phyloP scores from a whole-genome alignment of 2,113 vertebrate genomes.

The Numenius arquata region DNA sequence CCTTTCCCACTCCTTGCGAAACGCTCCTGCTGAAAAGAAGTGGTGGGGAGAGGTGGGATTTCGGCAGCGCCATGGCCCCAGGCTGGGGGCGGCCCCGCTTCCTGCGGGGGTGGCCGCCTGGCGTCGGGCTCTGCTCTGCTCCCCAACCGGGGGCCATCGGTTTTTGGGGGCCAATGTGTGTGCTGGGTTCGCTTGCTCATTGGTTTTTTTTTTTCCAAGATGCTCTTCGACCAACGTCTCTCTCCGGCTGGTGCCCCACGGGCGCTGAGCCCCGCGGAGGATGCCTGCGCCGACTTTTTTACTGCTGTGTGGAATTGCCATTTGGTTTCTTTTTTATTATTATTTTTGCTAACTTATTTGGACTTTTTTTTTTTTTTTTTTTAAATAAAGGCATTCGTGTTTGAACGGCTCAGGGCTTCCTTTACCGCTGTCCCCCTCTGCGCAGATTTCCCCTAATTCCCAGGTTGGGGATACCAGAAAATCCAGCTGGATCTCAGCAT shows the following conservation, averaged over 20 bases:
- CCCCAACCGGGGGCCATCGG: not conserved
- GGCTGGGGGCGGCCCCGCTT: not conserved
- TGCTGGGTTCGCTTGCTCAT: constrained; percentile 40
- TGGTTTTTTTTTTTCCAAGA: constrained; percentile 68
- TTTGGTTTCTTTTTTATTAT: constrained; percentile 80
- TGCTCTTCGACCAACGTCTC: constrained; percentile 91
- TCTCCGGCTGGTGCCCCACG: constrained; percentile 68
- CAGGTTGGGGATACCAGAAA: not conserved
- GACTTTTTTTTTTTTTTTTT: constrained; percentile 80
- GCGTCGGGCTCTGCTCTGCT: constrained; percentile 26
- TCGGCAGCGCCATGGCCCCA: not conserved
- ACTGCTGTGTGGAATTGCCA: constrained; percentile 85
- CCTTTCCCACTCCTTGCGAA: not conserved
- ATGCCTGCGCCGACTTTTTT: constrained; percentile 46
- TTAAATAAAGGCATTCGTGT: constrained; percentile 91
- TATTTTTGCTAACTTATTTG: constrained; percentile 95
- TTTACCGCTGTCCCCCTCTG: not conserved
- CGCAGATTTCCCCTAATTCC: not conserved
- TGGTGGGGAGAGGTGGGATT: not conserved
- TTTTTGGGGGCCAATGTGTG: constrained; percentile 70
- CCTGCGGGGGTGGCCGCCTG: accelerated
- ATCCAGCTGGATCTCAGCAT: not conserved
- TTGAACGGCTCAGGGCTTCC: constrained; percentile 61
- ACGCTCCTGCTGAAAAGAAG: not conserved
- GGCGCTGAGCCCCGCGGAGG: not conserved